Percentiles rank a stretch among this genome's conserved stretches.
These are phyloP conservation scores for Odontesthes bonariensis DNA, from an alignment of 2,113 vertebrate genomes.

Conservation along the genomic window DNA sequence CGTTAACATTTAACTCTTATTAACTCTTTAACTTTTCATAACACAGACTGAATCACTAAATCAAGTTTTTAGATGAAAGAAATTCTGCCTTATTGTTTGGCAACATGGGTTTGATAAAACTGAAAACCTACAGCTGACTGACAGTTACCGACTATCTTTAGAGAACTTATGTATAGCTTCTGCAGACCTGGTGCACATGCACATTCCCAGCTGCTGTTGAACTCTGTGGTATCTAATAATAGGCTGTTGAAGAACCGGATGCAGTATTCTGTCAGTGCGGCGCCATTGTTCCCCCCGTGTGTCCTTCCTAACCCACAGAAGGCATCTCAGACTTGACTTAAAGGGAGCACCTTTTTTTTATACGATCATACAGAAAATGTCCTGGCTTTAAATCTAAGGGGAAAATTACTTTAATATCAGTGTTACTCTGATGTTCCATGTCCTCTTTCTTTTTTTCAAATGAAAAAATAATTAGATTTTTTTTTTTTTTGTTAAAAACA, in stretches of 20 bases:
- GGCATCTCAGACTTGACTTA: neutral
- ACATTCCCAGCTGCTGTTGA: constrained; percentile 79
- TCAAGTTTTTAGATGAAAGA: neutral
- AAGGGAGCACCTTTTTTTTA: neutral
- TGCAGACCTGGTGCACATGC: constrained; percentile 65
- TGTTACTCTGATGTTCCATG: neutral
- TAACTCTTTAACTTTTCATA: neutral
- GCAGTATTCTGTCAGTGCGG: constrained; percentile 58
- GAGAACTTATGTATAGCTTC: constrained; percentile 72
- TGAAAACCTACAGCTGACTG: constrained; percentile 34
- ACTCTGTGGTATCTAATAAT: constrained; percentile 70
- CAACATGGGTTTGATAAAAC: neutral
- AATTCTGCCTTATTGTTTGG: constrained; percentile 2
- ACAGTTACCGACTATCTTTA: constrained; percentile 72
- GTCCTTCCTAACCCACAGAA: constrained; percentile 18
- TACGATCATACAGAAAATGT: neutral
- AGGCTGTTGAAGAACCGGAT: constrained; percentile 60
- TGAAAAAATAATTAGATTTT: neutral
- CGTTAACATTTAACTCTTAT: constrained; percentile 46
- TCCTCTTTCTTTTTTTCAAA: too few species aligned
- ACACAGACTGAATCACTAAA: constrained; percentile 13
- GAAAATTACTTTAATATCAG: neutral
- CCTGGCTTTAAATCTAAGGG: neutral
- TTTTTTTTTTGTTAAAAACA: neutral
- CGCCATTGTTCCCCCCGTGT: constrained; percentile 53